These are phyloP conservation scores for Anguilla rostrata DNA, from an alignment of 2,113 vertebrate species.

Conservation along the genomic window DNA sequence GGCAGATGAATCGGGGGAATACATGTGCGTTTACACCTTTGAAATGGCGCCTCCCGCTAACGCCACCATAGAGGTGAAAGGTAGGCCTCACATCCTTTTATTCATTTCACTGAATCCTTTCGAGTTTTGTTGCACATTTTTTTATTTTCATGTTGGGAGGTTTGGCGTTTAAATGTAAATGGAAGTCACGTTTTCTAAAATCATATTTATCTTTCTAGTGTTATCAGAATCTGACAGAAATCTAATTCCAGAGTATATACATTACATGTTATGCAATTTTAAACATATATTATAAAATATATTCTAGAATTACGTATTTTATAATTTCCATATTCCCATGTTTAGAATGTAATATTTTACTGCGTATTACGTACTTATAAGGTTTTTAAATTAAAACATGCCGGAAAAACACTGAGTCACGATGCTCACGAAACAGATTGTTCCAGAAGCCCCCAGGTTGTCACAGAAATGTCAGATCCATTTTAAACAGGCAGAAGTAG, in stretches of 20 bases:
- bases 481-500: background rate
- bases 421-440: background rate
- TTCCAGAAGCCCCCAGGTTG: constrained; percentile 2
- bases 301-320: background rate
- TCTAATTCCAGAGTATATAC: background rate
- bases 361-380: background rate
- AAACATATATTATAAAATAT: background rate
- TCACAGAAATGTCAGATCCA: background rate
- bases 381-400: background rate
- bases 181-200: no score
- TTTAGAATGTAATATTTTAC: background rate
- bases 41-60: constrained; percentile 84
- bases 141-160: no score
- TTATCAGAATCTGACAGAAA: no score
- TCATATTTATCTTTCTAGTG: no score
- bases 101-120: background rate
- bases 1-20: constrained; percentile 91
- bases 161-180: no score
- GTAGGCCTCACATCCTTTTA: constrained; percentile 63
- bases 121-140: no score
- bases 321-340: background rate
- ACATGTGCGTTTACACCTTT: constrained; percentile 94
- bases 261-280: background rate
- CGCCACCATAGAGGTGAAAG: constrained; percentile 96
- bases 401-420: background rate